Base-by-base conservation (phyloP, 2,797 vertebrate species). In the Zenarchopterus dispar region DNA sequence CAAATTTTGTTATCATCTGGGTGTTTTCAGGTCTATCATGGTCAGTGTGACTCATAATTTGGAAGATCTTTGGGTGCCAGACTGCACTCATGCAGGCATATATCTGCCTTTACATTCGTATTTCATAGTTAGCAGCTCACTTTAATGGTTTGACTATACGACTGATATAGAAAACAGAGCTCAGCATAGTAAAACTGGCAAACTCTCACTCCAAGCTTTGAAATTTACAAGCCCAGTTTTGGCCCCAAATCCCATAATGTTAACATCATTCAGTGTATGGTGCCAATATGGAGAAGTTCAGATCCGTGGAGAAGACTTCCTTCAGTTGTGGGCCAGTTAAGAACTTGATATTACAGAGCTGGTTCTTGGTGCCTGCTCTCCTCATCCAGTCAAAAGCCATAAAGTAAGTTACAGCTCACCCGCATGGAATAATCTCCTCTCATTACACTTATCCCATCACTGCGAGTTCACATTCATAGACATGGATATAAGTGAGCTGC, bases 371-470 rank as follows among this genome's bases (percentile, higher is more conserved):
- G 83, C 75, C 82, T 81, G 84, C 59, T 82, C 76, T 59, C 75
- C 77, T 87, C 81, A 81, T 87, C 74, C 77, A 84, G 75, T 73
- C 77, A 75, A 54, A 83, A 75, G 78, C 73, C 66, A 79, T 86
- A 88, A 91, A 89, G 80, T 78, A 70, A 86, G 88, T 86, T 84
- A 73, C 69, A 70, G 79, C 65, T 74, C 48, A 62, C 73, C 87
- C 58, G 41, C 75, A 75, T 76, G 75, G 87, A 87, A 78, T 91
- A 87, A 88, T 86, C 84, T 82, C 67, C 64, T 84, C 77, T 85
- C 84, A 82, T 89, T 91, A 85, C 81, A 79, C 75, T 78, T 85
- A 80, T 82, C 73, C 75, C 62, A 71, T 84, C 23, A 39, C 51
- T 70, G 60, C 21, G 66, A 77, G 82, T 79, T 82, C 82, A 79